Conservation (phyloP, 2,113 vertebrate genomes). For the Hippocampus zosterae region DNA sequence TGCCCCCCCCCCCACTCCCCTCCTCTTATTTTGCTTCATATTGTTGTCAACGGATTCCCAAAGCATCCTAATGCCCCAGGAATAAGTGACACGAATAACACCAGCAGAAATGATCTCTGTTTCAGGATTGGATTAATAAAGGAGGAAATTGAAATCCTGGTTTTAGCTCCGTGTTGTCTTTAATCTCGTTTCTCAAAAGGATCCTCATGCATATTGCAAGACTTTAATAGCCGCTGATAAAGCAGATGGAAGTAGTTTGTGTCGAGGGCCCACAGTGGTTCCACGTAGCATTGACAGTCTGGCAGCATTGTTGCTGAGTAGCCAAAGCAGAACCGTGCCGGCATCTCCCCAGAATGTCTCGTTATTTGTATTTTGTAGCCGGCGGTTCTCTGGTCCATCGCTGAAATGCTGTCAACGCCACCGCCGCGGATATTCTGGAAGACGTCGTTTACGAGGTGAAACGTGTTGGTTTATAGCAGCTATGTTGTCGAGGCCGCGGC, state of each 20-base stretch:
- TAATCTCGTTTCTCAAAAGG: constrained; percentile 32
- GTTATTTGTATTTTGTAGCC: constrained; percentile 6
- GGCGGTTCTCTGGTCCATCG: not conserved
- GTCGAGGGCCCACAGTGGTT: constrained; percentile 14
- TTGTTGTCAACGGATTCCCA: not conserved
- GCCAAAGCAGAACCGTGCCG: not conserved
- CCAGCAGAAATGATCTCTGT: constrained; percentile 45
- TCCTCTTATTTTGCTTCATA: too few species aligned
- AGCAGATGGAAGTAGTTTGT: constrained; percentile 34
- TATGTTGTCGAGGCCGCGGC: not conserved
- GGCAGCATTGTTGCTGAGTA: not conserved
- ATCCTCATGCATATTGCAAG: constrained; percentile 41
- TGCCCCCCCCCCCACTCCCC: too few species aligned
- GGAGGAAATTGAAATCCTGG: constrained; percentile 49
- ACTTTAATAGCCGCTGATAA: constrained; percentile 43
- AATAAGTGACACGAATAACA: constrained; percentile 1
- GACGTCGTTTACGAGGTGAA: not conserved
- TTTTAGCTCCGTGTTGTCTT: constrained; percentile 35
- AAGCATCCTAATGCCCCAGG: not conserved
- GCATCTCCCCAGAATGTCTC: not conserved
- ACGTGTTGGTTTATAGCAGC: not conserved
- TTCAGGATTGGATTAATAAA: constrained; percentile 66
- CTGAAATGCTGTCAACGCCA: not conserved
- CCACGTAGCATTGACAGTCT: not conserved
- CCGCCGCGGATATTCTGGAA: not conserved